phyloP scores from a whole-genome alignment of 2,888 invertebrate genomes.

The Phyto melanocephala region DNA sequence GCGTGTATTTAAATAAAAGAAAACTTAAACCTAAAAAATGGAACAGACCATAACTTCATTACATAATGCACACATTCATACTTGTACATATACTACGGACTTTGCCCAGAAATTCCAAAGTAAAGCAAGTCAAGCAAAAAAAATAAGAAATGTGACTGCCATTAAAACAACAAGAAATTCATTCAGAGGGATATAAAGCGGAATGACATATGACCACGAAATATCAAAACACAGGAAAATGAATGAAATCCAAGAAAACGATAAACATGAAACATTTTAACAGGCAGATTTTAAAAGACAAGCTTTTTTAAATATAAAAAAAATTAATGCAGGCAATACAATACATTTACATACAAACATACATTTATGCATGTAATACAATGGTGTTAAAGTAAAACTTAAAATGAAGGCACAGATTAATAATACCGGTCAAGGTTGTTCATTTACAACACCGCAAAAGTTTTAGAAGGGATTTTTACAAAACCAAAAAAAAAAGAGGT shows the following conservation, averaged over 20 bases:
- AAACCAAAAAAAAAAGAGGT: too few relatives aligned
- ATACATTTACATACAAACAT: background rate
- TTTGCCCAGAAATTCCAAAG: background rate
- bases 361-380: background rate
- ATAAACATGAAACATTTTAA: background rate
- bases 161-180: background rate
- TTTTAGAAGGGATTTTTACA: background rate
- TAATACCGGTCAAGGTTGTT: conserved; percentile 30
- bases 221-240: conserved; percentile 38
- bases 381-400: background rate
- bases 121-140: background rate
- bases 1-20: too few relatives aligned
- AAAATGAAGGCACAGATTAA: background rate
- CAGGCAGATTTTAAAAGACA: background rate
- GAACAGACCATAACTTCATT: too few relatives aligned
- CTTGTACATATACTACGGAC: background rate
- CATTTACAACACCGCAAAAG: background rate
- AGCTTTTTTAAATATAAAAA: background rate
- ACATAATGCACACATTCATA: too few relatives aligned
- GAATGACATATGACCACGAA: conserved; percentile 56
- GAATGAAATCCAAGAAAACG: conserved; percentile 4
- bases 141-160: background rate
- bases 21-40: too few relatives aligned
- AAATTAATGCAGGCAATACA: background rate
- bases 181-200: conserved; percentile 13